A percentile compares a stretch with the other conserved stretches of the same genome.
These are phyloP conservation scores for Hyaena hyaena DNA, from an alignment of 2,113 vertebrate genomes.

Conservation along the genomic window DNA sequence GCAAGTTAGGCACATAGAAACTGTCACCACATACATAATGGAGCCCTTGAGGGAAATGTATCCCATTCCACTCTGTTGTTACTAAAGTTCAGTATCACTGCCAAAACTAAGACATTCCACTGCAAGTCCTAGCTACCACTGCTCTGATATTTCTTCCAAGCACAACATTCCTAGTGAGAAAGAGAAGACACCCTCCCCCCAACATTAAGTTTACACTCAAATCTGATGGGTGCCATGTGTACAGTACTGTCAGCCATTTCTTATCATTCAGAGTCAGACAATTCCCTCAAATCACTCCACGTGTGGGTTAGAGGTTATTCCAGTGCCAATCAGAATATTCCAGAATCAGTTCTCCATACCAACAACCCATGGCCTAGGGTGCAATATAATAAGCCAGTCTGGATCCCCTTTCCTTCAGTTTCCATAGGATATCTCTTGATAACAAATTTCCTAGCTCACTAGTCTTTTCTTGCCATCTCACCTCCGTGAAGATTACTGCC, in stretches of 20 bases:
- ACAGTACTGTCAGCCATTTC: neutral
- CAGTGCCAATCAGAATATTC: neutral
- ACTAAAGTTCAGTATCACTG: neutral
- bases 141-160: neutral
- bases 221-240: neutral
- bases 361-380: neutral
- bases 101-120: neutral
- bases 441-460: neutral
- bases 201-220: neutral
- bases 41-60: neutral
- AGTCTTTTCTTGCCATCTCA: neutral
- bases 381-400: neutral
- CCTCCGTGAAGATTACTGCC: neutral
- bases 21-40: neutral
- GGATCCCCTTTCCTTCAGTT: neutral
- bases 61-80: neutral
- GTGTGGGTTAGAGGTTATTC: neutral
- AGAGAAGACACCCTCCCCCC: neutral
- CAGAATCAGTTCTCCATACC: neutral
- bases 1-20: neutral
- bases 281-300: no score
- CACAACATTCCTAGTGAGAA: neutral
- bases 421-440: neutral
- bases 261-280: neutral
- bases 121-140: neutral